phyloP scores from a whole-genome alignment of 2,888 invertebrate genomes.

The Achlya flavicornis region DNA sequence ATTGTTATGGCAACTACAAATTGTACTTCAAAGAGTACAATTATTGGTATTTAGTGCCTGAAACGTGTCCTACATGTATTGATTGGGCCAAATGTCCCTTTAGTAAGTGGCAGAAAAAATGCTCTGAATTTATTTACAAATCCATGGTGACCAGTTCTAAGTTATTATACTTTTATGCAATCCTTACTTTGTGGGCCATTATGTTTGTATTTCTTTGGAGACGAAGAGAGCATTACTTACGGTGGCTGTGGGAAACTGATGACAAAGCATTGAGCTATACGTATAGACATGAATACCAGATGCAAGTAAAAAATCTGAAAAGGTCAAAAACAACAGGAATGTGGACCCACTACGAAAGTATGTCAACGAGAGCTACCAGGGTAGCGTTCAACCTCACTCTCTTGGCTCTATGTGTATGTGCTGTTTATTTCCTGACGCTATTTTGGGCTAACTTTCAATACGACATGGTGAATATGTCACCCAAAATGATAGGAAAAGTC shows the following conservation, averaged over 20 bases:
- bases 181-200: conserved; percentile 10
- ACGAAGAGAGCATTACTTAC: conserved; percentile 17
- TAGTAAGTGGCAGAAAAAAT: neutral
- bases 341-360: conserved; percentile 11
- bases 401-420: neutral
- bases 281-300: conserved; percentile 14
- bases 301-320: conserved; percentile 8
- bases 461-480: conserved; percentile 36
- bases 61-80: conserved; percentile 5
- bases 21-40: neutral
- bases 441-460: conserved; percentile 27
- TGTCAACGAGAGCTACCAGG: conserved; percentile 11
- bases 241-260: conserved; percentile 22
- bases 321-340: conserved; percentile 15
- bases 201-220: conserved; percentile 17
- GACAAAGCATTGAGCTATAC: neutral
- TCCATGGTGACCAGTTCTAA: conserved; percentile 7
- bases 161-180: conserved; percentile 9
- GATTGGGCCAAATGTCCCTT: neutral
- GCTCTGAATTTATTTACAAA: conserved; percentile 3
- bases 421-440: conserved; percentile 10
- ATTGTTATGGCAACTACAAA: neutral
- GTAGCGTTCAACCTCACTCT: conserved; percentile 9
- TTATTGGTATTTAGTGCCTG: neutral
- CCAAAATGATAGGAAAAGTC: neutral